phyloP scores from a whole-genome alignment of 2,888 invertebrate species.

The Tupiocoris notatus region DNA sequence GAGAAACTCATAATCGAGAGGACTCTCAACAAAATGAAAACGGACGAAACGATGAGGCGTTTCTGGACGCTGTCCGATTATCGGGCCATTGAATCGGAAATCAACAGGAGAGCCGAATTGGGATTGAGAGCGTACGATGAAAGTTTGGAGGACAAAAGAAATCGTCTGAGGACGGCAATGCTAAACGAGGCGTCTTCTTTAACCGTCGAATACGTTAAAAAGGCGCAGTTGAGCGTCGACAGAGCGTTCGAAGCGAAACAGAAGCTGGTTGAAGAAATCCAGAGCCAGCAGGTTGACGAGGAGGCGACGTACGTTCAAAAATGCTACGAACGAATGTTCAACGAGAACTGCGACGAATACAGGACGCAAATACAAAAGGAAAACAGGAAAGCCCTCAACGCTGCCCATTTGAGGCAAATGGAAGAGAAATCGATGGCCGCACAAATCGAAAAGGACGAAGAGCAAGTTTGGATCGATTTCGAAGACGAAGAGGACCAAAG shows the following conservation, averaged over 20 bases:
- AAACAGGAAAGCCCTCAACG: conserved; percentile 17
- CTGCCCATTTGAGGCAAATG: conserved; percentile 39
- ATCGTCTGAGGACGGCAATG: conserved; percentile 33
- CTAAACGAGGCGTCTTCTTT: conserved; percentile 35
- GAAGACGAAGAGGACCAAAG: background rate
- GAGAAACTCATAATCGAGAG: background rate
- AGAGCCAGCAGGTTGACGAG: background rate
- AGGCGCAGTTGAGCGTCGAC: conserved; percentile 34
- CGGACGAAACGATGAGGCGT: background rate
- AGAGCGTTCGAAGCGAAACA: conserved; percentile 21
- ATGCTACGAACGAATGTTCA: conserved; percentile 19
- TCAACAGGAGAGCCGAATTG: background rate
- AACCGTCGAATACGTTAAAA: conserved; percentile 39
- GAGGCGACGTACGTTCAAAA: conserved; percentile 28
- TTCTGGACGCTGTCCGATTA: background rate
- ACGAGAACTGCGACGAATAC: conserved; percentile 37
- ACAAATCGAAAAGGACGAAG: conserved; percentile 34
- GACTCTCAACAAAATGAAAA: background rate
- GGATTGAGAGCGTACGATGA: conserved; percentile 30
- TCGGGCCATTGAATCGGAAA: background rate
- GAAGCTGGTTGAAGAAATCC: conserved; percentile 33
- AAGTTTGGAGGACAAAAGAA: conserved; percentile 37
- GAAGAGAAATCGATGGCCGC: conserved; percentile 27
- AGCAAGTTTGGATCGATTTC: conserved; percentile 21
- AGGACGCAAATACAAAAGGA: conserved; percentile 14